Conservation (phyloP, 2,888 invertebrate species). For the Aphrophora alni region DNA sequence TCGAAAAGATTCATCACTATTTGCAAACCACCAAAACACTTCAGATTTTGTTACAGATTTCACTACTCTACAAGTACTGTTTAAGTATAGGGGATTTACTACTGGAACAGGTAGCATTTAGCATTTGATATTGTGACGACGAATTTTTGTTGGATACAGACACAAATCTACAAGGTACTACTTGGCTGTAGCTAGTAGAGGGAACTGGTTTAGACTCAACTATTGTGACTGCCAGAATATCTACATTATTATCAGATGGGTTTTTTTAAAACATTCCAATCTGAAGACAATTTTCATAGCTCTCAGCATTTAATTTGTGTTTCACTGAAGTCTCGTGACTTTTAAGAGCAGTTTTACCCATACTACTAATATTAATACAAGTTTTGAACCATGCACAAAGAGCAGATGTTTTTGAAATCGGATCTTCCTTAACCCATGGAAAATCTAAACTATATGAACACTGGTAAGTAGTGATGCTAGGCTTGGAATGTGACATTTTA, state of each 20-base stretch:
- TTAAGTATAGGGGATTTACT: not conserved
- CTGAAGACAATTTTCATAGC: not conserved
- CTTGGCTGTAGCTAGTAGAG: too few species aligned
- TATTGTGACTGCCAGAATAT: too few species aligned
- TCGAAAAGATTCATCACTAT: too few species aligned
- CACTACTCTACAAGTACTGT: not conserved
- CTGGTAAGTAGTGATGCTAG: not conserved
- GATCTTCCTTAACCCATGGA: slow-evolving; percentile 7
- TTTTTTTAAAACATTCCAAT: slow-evolving; percentile 6
- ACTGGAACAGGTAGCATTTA: too few species aligned
- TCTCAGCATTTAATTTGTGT: not conserved
- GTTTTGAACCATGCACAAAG: not conserved
- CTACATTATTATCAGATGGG: not conserved
- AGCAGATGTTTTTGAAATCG: not conserved
- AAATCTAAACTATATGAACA: not conserved
- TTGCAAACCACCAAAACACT: not conserved
- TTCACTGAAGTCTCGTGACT: not conserved
- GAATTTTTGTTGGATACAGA: too few species aligned
- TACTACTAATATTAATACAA: not conserved
- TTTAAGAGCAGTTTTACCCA: too few species aligned
- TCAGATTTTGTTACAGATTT: not conserved
- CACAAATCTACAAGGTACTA: too few species aligned
- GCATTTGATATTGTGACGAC: too few species aligned
- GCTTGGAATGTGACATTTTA: not conserved
- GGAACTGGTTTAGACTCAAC: too few species aligned